A percentile compares a stretch with the other conserved stretches of the same genome.
phyloP scores from a whole-genome alignment of 2,113 vertebrate species.

The Aptenodytes patagonicus region DNA sequence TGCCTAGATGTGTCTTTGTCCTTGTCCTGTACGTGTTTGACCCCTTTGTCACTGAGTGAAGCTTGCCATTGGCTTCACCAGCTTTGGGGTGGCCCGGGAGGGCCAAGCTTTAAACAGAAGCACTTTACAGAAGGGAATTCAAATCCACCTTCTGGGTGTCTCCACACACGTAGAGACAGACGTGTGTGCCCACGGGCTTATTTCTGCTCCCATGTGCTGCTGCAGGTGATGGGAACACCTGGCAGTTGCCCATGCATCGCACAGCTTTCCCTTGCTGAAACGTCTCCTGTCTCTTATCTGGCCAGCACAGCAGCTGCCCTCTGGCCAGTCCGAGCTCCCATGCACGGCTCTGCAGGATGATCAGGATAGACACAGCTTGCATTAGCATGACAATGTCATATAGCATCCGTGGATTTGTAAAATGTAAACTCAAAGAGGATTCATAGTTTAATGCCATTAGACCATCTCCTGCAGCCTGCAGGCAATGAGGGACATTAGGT shows the following conservation, averaged over 20 bases:
- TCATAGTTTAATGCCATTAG: background rate
- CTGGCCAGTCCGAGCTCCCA: background rate
- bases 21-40: background rate
- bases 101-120: background rate
- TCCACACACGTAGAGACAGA: background rate
- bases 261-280: background rate
- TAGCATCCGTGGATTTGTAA: background rate
- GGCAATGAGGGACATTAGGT: background rate
- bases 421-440: background rate
- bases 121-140: background rate
- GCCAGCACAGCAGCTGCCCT: background rate
- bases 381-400: background rate
- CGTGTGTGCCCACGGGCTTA: background rate
- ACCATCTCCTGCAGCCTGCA: background rate
- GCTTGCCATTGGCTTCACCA: background rate
- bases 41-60: background rate
- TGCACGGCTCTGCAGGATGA: background rate
- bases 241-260: rapidly evolving
- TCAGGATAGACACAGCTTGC: background rate
- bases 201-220: background rate
- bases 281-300: background rate
- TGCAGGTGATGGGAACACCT: background rate
- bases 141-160: background rate
- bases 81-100: background rate
- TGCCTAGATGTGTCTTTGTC: background rate